These are phyloP conservation scores for Myocastor coypus DNA, from an alignment of 2,113 vertebrate species.

Conservation along the genomic window DNA sequence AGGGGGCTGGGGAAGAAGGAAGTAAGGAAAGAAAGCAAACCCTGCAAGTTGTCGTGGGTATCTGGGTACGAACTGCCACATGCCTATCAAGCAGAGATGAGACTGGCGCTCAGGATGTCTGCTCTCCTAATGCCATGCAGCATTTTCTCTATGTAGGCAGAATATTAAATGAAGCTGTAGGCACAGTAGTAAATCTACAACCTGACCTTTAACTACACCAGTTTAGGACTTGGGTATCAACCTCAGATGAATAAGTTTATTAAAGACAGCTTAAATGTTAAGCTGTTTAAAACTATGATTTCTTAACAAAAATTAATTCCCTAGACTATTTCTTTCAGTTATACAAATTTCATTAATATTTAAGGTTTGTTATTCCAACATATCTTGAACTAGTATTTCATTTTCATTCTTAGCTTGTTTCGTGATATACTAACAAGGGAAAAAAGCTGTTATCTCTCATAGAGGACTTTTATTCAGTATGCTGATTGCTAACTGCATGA, in stretches of 20 bases:
- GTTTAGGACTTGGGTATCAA: neutral
- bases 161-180: slow-evolving; percentile 40
- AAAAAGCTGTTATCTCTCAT: slow-evolving; percentile 27
- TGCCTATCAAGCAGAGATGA: neutral
- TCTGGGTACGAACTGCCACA: neutral
- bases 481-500: slow-evolving; percentile 67
- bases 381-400: slow-evolving; percentile 30
- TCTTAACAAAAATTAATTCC: slow-evolving; percentile 23
- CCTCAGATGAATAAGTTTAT: neutral
- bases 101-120: neutral
- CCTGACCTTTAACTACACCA: slow-evolving; percentile 23
- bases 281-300: neutral
- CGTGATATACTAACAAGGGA: neutral
- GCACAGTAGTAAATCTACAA: neutral
- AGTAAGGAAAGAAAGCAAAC: neutral
- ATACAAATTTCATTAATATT: slow-evolving; percentile 30
- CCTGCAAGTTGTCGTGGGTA: neutral
- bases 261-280: slow-evolving; percentile 49
- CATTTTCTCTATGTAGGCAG: neutral
- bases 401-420: slow-evolving; percentile 42
- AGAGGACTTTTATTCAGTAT: slow-evolving; percentile 22
- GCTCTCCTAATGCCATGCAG: neutral
- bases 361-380: neutral
- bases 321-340: neutral
- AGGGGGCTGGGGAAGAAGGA: neutral